Evolutionary conservation across 2,113 vertebrate species (phyloP), one percentile per base, ranked within the genome.

Genomic region (Hypanus sabinus): DNA sequence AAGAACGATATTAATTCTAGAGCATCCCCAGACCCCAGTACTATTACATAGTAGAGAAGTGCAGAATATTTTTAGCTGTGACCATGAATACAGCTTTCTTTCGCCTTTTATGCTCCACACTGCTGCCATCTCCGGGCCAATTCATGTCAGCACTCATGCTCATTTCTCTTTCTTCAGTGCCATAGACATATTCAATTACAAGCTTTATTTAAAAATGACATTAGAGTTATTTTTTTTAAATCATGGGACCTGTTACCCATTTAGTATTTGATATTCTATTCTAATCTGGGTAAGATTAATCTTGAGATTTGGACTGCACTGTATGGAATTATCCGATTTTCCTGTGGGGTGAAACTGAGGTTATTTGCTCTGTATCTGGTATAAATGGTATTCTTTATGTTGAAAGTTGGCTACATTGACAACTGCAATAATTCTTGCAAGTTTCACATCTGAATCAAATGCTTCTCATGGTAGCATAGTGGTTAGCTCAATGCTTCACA

Each of bases 101-200:
- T 22, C 55, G 30, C 60, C 33, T 90, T 73, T 71, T 27, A 73
- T 73, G 10, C 36, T 73, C 68, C 68, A 73, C 68, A 73, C 24
- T 93, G 91, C 91, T 93, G 91, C 68, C 85, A 73, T 73, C 91
- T 93, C 11, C 36, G 73, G 91, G 12, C 38, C 22, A 22, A 12
- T 55, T 71, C 91, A 55, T 46, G 9, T 93, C 68, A 93, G 70
- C 91, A 30, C 8, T 27, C 9, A 27, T 38, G 9, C 22, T 27
- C 36, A 22, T 93, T 93, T 73, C 22, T 27, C 36, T 38, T 92
- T 24, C 36, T 11, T 38, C 68, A 46, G 11, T 24, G 38, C 16
- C 38, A 24, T 36, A 22, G 90, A 36, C 27, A 38, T 20, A 38
- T 71, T 16, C 20, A 7, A 24, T 71, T 46, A 27, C 81, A 73